A percentile compares a stretch with the other conserved stretches of the same genome.
Evolutionary conservation across 2,113 vertebrate species (phyloP).

Genomic region (Pelmatolapia mariae): DNA sequence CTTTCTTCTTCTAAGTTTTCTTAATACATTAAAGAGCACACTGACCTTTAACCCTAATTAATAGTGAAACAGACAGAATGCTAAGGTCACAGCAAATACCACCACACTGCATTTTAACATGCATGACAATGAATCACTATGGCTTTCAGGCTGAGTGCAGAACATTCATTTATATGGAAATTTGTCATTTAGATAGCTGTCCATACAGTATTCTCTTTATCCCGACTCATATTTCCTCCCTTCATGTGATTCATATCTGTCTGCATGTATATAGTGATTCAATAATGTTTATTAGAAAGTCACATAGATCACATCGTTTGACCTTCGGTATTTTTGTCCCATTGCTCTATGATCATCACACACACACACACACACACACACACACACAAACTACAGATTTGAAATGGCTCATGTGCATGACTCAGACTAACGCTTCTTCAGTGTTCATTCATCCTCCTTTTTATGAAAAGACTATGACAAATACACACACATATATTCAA

Average conservation of each 20-base stretch:
- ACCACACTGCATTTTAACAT: not conserved
- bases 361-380: not conserved
- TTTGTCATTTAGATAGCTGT: conserved; percentile 19
- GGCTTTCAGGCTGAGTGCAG: conserved; percentile 8
- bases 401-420: not conserved
- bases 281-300: not conserved
- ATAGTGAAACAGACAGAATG: not conserved
- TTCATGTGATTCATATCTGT: not conserved
- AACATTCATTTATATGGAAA: conserved; percentile 49
- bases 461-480: not conserved
- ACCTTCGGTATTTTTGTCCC: not conserved
- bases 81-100: not conserved
- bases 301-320: not conserved
- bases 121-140: not conserved
- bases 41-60: not conserved
- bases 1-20: not conserved
- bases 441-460: not conserved
- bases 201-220: not conserved
- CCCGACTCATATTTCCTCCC: not conserved
- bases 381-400: not conserved
- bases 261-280: not conserved
- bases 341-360: not conserved
- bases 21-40: not conserved
- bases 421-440: not conserved
- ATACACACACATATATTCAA: not conserved